These are phyloP conservation scores for Enteromius thamalakanensis DNA, from an alignment of 2,797 vertebrate genomes.

Conservation along the genomic window DNA sequence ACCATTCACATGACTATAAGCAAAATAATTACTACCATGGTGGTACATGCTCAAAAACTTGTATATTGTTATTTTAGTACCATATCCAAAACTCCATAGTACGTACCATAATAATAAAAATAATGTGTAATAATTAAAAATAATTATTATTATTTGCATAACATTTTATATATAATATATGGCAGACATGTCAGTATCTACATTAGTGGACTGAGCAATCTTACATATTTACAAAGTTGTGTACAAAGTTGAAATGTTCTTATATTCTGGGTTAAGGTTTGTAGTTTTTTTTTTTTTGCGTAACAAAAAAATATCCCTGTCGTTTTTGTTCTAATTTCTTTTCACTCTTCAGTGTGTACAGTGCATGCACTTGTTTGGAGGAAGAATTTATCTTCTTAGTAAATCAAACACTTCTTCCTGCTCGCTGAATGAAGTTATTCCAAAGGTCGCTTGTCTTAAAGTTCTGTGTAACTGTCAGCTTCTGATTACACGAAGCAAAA, in stretches of 20 bases:
- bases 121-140: too few species aligned
- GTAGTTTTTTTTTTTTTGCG: background rate
- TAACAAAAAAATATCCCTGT: background rate
- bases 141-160: background rate
- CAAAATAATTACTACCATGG: background rate
- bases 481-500: slow-evolving; percentile 51
- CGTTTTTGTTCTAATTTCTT: background rate
- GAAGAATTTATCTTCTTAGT: slow-evolving; percentile 31
- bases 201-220: background rate
- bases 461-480: slow-evolving; percentile 44
- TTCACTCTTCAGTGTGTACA: background rate
- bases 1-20: background rate
- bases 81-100: background rate
- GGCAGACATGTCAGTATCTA: too few species aligned
- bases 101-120: background rate
- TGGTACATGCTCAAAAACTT: background rate
- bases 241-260: background rate
- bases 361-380: background rate
- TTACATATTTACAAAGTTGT: background rate
- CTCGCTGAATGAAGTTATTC: slow-evolving; percentile 50
- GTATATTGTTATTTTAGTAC: background rate
- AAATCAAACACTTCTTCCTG: slow-evolving; percentile 52
- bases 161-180: background rate
- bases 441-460: slow-evolving; percentile 64
- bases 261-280: background rate